Base-by-base conservation (phyloP, 2,113 vertebrate species). In the Rattus norvegicus region DNA sequence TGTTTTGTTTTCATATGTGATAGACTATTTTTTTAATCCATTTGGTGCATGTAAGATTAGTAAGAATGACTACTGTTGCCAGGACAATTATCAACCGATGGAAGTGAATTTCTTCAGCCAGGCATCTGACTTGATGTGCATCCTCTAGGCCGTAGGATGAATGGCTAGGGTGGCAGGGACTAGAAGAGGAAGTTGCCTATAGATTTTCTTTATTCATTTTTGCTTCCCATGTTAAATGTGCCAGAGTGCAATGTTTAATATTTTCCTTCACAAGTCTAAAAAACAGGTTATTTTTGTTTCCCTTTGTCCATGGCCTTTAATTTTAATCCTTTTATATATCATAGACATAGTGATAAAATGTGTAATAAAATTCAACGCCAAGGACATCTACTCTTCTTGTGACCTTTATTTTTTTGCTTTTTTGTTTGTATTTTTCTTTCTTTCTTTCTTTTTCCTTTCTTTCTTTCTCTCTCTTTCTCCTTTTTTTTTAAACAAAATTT, bases 201-300 rank as follows among this genome's bases (percentile, higher is more conserved):
- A n/a, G 19, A 54, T 72, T 54, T n/a, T 39, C 13, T 59, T n/a
- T 11, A 52, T 52, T 75, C 0, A 65, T 79, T 73, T 30, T 86
- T 94, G n/a, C 33, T 85, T 77, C 77, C 26, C 11, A 9, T 63
- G 24, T 70, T 70, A 90, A 73, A 80, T 75, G 19, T 73, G 72
- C 13, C n/a, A 30, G 77, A 47, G 2, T 88, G 70, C 65, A 52
- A 26, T 59, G 22, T 30, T 28, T 77, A 22, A 61, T 19, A 88
- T 94, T 83, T 73, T 59, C 47, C 61, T 90, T 91, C 70, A 19
- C 56, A 43, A 84, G 20, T 70, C 49, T 56, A 17, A 94, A 91
- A 92, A 88, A 39, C 20, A 90, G n/a, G 85, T 49, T 39, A 39
- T 72, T 88, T 70, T 94, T 77, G 59, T 92, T 76, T 89, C n/a